A percentile compares a stretch with the other conserved stretches of the same genome.
Evolutionary conservation across 2,888 invertebrate species (phyloP).

Genomic region (Blastobasis adustella): DNA sequence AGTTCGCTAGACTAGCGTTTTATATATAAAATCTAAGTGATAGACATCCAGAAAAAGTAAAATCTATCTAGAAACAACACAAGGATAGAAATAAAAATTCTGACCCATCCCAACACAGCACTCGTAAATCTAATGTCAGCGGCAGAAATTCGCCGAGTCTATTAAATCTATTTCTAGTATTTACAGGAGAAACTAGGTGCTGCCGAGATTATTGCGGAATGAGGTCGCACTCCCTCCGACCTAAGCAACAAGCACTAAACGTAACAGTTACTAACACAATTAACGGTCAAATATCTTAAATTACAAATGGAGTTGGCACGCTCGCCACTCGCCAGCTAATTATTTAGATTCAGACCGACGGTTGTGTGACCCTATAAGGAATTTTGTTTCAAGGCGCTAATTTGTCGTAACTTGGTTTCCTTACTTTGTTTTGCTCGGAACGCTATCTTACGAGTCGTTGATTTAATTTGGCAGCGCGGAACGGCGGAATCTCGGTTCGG

Average conservation of each 20-base stretch:
- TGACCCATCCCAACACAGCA: slow-evolving; percentile 73
- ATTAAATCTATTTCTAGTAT: slow-evolving; percentile 52
- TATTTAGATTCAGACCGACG: slow-evolving; percentile 58
- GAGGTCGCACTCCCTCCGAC: slow-evolving; percentile 41
- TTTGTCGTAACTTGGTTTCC: slow-evolving; percentile 35
- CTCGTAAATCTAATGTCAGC: slow-evolving; percentile 41
- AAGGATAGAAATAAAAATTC: slow-evolving; percentile 41
- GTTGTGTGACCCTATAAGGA: slow-evolving; percentile 43
- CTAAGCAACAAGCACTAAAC: slow-evolving; percentile 66
- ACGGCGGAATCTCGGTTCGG: too few species aligned
- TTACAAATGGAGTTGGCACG: slow-evolving; percentile 65
- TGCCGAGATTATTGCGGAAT: slow-evolving; percentile 33
- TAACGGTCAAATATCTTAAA: slow-evolving; percentile 66
- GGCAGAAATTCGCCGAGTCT: slow-evolving; percentile 36
- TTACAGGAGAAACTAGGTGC: slow-evolving; percentile 47
- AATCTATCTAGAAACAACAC: slow-evolving; percentile 47
- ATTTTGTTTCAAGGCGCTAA: slow-evolving; percentile 43
- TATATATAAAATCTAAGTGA: slow-evolving; percentile 48
- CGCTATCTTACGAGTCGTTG: slow-evolving; percentile 21
- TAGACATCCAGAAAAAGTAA: slow-evolving; percentile 53
- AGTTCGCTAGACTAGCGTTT: slow-evolving; percentile 65
- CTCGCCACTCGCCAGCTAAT: slow-evolving; percentile 44
- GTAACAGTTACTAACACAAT: slow-evolving; percentile 62
- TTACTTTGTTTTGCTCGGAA: slow-evolving; percentile 27
- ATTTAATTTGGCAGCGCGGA: slow-evolving; percentile 8